Base-by-base conservation (phyloP, 2,888 invertebrate genomes). In the Notodonta dromedarius region DNA sequence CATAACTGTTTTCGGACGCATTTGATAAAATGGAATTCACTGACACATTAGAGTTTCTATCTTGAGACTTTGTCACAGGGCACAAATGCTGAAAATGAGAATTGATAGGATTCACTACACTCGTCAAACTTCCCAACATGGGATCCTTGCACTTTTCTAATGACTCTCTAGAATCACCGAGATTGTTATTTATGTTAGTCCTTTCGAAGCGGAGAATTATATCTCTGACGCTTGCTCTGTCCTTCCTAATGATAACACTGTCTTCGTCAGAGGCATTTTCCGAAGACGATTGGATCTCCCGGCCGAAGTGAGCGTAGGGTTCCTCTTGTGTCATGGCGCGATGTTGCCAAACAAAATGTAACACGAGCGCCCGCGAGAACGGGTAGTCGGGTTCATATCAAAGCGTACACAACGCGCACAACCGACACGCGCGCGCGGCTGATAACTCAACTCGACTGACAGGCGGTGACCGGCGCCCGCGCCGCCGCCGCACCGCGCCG, bases 21-120 rank as follows among this genome's bases (percentile, higher is more conserved):
- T 92, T 91, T 8, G 94, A 94, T 72, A 94, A 79, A 75, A 92
- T 88, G 3, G 94, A 94, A 84, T 94, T 94, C 76, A 94, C 92
- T 68, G 94, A 94, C 65, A 92, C 85, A 70, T 89, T 91, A 14
- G 94, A 94, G 80, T 91, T 88, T 69, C 93, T 87, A 70, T 92
- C 90, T 79, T 88, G 90, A 69, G 89, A 83, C 79, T 78, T 87
- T 58, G 82, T 82, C 74, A 85, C 87, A 78, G 93, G 91, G 59
- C 73, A 83, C 66, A 91, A 80, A 76, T 88, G 88, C 69, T 90
- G 89, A 66, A 88, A 89, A 79, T 93, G 88, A 11, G 79, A 76
- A 66, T 90, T 89, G 64, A 92, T 74, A 13, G 93, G 91, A 76
- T 88, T 92, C 70, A 88, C 85, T 70, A 91, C 84, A 86, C 89